Conservation (phyloP, 2,113 vertebrate species). For the Poeciliopsis occidentalis region DNA sequence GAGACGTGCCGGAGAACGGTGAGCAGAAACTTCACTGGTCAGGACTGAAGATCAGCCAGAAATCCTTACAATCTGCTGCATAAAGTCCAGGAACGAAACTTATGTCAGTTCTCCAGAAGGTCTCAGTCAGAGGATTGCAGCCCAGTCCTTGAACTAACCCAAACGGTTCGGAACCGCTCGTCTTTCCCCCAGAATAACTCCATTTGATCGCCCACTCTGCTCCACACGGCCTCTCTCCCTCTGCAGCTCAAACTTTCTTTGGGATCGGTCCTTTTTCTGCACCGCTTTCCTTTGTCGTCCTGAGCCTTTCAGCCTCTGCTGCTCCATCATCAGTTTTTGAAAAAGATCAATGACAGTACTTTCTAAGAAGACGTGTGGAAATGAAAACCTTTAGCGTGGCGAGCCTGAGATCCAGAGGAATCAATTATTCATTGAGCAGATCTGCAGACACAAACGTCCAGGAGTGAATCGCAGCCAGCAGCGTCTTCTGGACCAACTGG, state of each 20-base stretch:
- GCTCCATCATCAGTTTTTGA: constrained; percentile 26
- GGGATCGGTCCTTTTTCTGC: constrained; percentile 17
- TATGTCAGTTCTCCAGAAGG: background rate
- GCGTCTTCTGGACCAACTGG: constrained; percentile 17
- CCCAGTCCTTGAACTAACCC: constrained; percentile 14
- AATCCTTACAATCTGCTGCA: constrained; percentile 6
- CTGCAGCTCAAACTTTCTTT: background rate
- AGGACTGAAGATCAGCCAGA: background rate
- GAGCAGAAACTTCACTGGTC: constrained; percentile 24
- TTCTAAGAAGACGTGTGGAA: constrained; percentile 46
- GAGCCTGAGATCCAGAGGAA: constrained; percentile 51
- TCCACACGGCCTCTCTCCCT: constrained; percentile 18
- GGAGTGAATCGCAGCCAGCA: constrained; percentile 20
- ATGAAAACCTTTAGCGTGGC: constrained; percentile 63
- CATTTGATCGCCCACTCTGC: constrained; percentile 40
- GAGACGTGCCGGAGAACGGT: constrained; percentile 7
- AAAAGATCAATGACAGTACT: constrained; percentile 60
- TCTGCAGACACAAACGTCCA: constrained; percentile 45
- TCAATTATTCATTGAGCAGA: constrained; percentile 74
- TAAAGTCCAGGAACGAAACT: background rate
- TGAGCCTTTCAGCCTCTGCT: constrained; percentile 44
- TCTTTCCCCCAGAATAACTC: constrained; percentile 49
- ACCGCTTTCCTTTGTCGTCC: background rate
- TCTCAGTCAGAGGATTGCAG: background rate
- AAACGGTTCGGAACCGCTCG: constrained; percentile 27